These are phyloP conservation scores for Pachycephus smyrnensis DNA, from an alignment of 2,888 invertebrate species.

Conservation along the genomic window DNA sequence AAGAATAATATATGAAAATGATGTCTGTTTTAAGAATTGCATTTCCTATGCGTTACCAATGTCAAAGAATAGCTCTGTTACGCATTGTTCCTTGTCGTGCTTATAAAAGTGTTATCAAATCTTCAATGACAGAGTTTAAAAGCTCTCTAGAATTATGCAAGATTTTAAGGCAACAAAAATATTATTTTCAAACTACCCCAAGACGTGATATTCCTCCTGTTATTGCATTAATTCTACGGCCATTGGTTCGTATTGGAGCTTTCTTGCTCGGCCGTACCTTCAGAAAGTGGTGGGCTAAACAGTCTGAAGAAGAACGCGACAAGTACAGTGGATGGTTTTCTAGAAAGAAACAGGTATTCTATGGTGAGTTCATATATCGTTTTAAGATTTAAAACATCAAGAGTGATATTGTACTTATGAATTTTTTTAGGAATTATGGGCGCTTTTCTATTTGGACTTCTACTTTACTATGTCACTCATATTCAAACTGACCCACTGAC, in stretches of 20 bases:
- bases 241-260: constrained; percentile 55
- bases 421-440: constrained; percentile 44
- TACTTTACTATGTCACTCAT: constrained; percentile 62
- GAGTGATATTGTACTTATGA: constrained; percentile 9
- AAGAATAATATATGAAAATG: neutral
- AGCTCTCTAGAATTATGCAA: neutral
- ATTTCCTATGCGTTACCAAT: neutral
- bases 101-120: neutral
- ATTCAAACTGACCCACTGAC: constrained; percentile 70
- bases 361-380: constrained; percentile 3
- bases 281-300: constrained; percentile 66
- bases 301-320: constrained; percentile 57
- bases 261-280: constrained; percentile 60
- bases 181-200: constrained; percentile 49
- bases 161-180: constrained; percentile 19
- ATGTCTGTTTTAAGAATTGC: constrained; percentile 22
- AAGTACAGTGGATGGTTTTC: constrained; percentile 44
- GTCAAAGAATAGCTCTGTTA: neutral
- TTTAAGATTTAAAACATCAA: neutral
- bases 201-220: constrained; percentile 46
- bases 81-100: constrained; percentile 13
- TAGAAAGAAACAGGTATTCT: constrained; percentile 27
- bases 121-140: neutral
- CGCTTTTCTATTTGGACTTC: constrained; percentile 31
- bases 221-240: constrained; percentile 52